Conservation (phyloP, 2,797 vertebrate species). For the Darevskia mixta region DNA sequence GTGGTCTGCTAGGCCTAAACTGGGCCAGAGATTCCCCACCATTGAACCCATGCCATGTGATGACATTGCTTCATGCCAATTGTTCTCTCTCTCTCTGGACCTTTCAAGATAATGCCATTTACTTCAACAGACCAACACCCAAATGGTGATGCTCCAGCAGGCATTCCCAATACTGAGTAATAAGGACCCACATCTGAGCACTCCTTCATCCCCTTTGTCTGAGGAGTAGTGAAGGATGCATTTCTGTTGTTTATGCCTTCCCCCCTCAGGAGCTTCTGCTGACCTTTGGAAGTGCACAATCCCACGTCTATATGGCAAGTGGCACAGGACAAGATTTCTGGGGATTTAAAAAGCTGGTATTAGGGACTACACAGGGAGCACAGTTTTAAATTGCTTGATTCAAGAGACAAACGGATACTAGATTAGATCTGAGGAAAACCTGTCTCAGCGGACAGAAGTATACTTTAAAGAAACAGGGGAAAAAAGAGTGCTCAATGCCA, state of each 20-base stretch:
- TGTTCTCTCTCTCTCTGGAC: not conserved
- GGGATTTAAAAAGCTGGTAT: not conserved
- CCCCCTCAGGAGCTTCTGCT: not conserved
- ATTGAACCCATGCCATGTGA: not conserved
- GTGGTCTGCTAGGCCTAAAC: too few species aligned
- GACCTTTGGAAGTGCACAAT: not conserved
- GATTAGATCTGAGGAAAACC: not conserved
- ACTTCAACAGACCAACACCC: too few species aligned
- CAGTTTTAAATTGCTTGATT: not conserved
- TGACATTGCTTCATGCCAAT: not conserved
- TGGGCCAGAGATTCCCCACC: too few species aligned
- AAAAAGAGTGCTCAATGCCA: too few species aligned
- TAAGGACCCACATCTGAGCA: too few species aligned
- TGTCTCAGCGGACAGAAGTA: not conserved
- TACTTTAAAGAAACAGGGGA: not conserved
- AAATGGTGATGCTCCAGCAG: not conserved
- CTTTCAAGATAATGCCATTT: not conserved
- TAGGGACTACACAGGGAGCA: not conserved
- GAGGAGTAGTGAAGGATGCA: not conserved
- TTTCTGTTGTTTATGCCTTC: too few species aligned
- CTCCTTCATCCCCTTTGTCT: too few species aligned
- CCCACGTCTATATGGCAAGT: not conserved
- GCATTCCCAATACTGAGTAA: not conserved
- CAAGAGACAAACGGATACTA: not conserved
- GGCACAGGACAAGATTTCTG: not conserved